Evolutionary conservation across 92 coral and sea anemone genomes (phyloP).

Genomic region (Actinostola sp.): DNA sequence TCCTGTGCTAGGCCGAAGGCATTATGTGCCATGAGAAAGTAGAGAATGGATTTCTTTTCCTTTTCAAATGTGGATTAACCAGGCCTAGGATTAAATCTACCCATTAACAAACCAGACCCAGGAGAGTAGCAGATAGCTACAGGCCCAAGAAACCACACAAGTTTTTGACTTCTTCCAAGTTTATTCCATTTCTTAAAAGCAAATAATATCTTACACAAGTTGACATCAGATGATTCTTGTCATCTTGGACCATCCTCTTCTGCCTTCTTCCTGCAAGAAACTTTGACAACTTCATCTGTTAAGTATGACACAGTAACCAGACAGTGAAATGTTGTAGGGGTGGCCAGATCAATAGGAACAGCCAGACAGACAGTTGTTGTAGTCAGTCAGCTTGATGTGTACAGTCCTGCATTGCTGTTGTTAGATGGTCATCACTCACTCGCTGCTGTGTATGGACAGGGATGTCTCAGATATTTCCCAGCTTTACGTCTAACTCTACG

Average conservation of each 20-base stretch:
- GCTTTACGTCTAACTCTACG: neutral
- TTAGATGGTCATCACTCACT: neutral
- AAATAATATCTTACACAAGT: conserved; percentile 23
- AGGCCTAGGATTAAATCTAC: no score
- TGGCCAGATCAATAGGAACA: conserved; percentile 4
- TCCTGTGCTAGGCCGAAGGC: no score
- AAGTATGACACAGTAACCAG: conserved; percentile 1
- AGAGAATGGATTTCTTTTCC: no score
- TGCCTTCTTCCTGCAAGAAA: conserved; percentile 48
- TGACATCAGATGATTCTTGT: conserved; percentile 17
- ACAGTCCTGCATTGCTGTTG: neutral
- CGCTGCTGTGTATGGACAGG: neutral
- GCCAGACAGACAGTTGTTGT: neutral
- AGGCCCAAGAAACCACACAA: neutral
- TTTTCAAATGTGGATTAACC: no score
- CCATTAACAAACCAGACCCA: no score
- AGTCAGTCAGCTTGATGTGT: neutral
- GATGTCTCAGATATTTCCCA: neutral
- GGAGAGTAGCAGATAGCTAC: neutral
- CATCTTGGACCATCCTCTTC: neutral
- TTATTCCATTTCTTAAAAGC: conserved; percentile 3
- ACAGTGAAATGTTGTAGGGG: conserved; percentile 9
- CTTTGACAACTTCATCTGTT: conserved; percentile 42
- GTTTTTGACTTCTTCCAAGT: neutral
- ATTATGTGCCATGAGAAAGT: no score